Conservation (phyloP, 1,140 invertebrate species). For the Bombus difficillimus region DNA sequence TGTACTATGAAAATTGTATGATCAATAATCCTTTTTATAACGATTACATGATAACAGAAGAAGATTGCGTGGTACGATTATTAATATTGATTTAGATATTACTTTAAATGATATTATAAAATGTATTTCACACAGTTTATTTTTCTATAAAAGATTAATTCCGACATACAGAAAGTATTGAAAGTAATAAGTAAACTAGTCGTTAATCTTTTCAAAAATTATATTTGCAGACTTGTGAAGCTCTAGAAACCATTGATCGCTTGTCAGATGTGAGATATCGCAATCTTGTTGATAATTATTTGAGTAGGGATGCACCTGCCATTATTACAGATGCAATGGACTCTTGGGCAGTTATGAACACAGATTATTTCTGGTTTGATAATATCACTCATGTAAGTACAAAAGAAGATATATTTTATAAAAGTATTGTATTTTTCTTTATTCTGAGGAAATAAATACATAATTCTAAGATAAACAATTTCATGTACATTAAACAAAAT, state of each 20-base stretch:
- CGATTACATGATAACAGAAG: slow-evolving; percentile 80
- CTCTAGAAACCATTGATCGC: slow-evolving; percentile 85
- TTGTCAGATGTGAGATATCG: slow-evolving; percentile 86
- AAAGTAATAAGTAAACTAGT: neutral
- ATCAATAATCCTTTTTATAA: slow-evolving; percentile 87
- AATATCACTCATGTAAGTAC: slow-evolving; percentile 85
- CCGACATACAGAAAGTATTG: neutral
- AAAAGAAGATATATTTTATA: neutral
- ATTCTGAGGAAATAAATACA: neutral
- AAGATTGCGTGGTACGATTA: slow-evolving; percentile 84
- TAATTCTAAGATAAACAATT: neutral
- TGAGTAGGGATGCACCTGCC: slow-evolving; percentile 87
- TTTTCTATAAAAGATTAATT: neutral
- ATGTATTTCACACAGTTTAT: neutral
- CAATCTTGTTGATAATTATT: slow-evolving; percentile 86
- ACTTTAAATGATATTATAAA: neutral
- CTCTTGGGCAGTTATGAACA: slow-evolving; percentile 86
- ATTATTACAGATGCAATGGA: slow-evolving; percentile 89
- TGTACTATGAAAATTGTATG: slow-evolving; percentile 89
- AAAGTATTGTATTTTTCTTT: neutral
- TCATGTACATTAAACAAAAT: neutral
- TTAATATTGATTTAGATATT: neutral
- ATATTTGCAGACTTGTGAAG: slow-evolving; percentile 85
- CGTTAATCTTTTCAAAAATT: neutral
- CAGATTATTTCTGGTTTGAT: slow-evolving; percentile 87